Base-by-base conservation (phyloP, 2,797 vertebrate species). In the Cynodonichthys magdalenae region DNA sequence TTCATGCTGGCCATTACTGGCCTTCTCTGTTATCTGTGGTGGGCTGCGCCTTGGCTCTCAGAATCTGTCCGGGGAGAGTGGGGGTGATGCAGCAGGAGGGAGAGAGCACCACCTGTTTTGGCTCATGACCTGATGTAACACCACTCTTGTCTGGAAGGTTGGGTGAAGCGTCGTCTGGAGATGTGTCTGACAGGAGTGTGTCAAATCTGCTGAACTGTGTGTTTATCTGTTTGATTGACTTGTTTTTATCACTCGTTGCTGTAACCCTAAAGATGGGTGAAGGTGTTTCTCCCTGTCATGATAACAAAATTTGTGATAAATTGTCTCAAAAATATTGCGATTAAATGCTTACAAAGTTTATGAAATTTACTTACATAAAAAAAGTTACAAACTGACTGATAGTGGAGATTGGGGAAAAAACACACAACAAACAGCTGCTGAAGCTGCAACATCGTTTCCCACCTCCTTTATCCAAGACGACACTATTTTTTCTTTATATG, bases 1-100 rank as follows among this genome's bases (percentile, higher is more conserved):
- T 90, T 77, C 62, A 18, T 3, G 50, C 61, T 15, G 51, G 54
- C 76, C 79, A 75, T 83, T 77, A 89, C 87, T 82, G 82, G 79
- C 76, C 74, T 59, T 53, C 77, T 79, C 74, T 66, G 74, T 87
- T 82, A 83, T 80, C 60, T 53, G 58, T 36, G 15, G 29, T 49
- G 59, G 50, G 64, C 55, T 28, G 69, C 59, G 81, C 67, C 63
- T 69, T 42, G 44, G 68, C 73, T 77, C 44, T 0, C 15, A 70
- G 61, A 46, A 71, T 75, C 60, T 59, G 60, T 71, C 65, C 83
- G 41, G 71, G 62, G 59, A 70, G 44, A 45, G 71, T 45, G 69
- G 60, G 51, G 72, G 62, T 47, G 74, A 66, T 66, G 63, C 68
- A 83, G 68, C 66, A 24, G 80, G 56, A 45, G 77, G 56, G 53